Evolutionary conservation across 2,797 vertebrate species (phyloP).

Genomic region (Peromyscus eremicus): DNA sequence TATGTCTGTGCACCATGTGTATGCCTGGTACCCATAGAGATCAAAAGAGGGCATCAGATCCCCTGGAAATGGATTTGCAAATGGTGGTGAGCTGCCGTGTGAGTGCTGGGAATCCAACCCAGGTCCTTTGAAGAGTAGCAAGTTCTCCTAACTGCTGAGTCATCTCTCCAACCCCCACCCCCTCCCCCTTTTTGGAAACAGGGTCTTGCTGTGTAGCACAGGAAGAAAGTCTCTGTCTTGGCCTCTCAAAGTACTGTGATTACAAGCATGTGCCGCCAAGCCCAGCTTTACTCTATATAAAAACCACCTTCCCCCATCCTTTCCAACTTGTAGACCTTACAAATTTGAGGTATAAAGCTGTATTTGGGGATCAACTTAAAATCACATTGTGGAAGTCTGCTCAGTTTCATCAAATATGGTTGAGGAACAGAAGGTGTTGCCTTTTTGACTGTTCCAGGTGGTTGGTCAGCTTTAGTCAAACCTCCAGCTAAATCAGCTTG

Average conservation of each 20-base stretch:
- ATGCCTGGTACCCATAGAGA: not conserved
- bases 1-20: not conserved
- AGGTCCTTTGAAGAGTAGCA: not conserved
- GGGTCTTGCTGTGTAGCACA: not conserved
- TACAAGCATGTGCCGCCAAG: not conserved
- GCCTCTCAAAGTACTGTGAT: not conserved
- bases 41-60: not conserved
- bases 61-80: not conserved
- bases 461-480: not conserved
- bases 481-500: not conserved
- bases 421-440: not conserved
- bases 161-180: not conserved
- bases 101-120: not conserved
- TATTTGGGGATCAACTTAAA: slow-evolving; percentile 21
- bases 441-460: slow-evolving; percentile 24
- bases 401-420: not conserved
- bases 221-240: not conserved
- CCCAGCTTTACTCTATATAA: slow-evolving; percentile 36
- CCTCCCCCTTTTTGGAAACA: not conserved
- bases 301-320: slow-evolving; percentile 45
- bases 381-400: slow-evolving; percentile 21
- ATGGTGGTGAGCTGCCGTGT: not conserved
- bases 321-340: slow-evolving; percentile 45
- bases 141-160: not conserved
- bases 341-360: slow-evolving; percentile 18